Conservation (phyloP, 2,113 vertebrate species). For the Boleophthalmus pectinirostris region DNA sequence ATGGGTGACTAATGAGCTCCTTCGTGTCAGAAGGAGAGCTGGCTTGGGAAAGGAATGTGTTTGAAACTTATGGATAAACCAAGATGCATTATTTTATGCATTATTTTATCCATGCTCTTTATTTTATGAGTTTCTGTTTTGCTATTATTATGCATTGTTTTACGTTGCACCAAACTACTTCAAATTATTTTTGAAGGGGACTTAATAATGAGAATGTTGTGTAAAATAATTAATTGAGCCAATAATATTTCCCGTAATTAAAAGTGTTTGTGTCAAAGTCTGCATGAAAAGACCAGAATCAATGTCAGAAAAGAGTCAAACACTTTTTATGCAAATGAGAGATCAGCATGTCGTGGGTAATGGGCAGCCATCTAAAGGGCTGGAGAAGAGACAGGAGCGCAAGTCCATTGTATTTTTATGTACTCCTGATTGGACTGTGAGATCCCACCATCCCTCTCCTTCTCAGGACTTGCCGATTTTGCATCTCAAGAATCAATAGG, state of each 20-base stretch:
- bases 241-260: not conserved
- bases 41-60: too few species aligned
- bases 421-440: slow-evolving; percentile 42
- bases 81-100: too few species aligned
- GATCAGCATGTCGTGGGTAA: slow-evolving; percentile 24
- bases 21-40: too few species aligned
- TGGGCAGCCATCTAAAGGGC: slow-evolving; percentile 6
- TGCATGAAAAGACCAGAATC: not conserved
- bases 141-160: too few species aligned
- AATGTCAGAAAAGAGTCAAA: not conserved
- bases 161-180: not conserved
- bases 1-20: too few species aligned
- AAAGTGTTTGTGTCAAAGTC: not conserved
- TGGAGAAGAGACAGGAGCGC: slow-evolving; percentile 6
- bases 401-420: slow-evolving; percentile 12
- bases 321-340: slow-evolving; percentile 7
- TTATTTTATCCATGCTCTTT: too few species aligned
- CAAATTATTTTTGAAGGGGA: not conserved
- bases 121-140: not conserved
- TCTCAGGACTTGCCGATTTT: slow-evolving; percentile 22
- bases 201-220: not conserved
- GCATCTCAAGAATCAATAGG: slow-evolving; percentile 32
- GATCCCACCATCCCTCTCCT: slow-evolving; percentile 14
- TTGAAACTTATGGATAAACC: too few species aligned
- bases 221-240: not conserved